Evolutionary conservation across 2,888 invertebrate species (phyloP).

Genomic region (Iselma pallidipennis): DNA sequence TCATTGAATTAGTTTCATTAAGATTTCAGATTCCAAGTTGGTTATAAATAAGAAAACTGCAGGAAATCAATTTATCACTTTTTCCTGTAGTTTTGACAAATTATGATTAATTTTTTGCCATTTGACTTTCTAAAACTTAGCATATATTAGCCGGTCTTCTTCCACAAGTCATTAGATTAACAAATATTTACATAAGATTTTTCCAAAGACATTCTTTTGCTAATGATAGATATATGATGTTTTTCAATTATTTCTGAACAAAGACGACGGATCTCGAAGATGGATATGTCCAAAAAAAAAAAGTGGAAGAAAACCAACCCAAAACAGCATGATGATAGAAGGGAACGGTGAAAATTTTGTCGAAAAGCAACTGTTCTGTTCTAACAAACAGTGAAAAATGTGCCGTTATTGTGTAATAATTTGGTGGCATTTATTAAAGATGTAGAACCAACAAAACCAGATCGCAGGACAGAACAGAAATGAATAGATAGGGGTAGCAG

Average conservation of each 20-base stretch:
- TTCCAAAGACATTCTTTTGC: too few species aligned
- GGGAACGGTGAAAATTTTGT: background rate
- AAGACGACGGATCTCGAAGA: background rate
- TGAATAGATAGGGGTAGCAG: conserved; percentile 56
- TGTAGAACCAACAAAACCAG: conserved; percentile 41
- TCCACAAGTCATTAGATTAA: too few species aligned
- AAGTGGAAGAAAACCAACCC: too few species aligned
- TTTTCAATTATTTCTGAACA: background rate
- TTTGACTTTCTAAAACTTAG: background rate
- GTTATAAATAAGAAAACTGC: background rate
- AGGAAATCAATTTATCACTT: background rate
- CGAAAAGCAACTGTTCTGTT: background rate
- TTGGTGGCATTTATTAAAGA: conserved; percentile 51
- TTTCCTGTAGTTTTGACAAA: background rate
- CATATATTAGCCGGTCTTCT: too few species aligned
- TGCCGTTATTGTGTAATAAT: conserved; percentile 50
- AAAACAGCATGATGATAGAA: background rate
- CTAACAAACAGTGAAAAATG: conserved; percentile 40
- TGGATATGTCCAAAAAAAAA: background rate
- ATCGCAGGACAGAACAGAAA: conserved; percentile 36
- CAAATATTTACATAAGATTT: too few species aligned
- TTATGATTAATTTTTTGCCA: background rate
- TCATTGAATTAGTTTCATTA: too few species aligned
- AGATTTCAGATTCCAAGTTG: too few species aligned
- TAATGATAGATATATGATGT: background rate